These are phyloP conservation scores for Drosophila rubida DNA, from an alignment of 2,888 invertebrate genomes.

Conservation along the genomic window DNA sequence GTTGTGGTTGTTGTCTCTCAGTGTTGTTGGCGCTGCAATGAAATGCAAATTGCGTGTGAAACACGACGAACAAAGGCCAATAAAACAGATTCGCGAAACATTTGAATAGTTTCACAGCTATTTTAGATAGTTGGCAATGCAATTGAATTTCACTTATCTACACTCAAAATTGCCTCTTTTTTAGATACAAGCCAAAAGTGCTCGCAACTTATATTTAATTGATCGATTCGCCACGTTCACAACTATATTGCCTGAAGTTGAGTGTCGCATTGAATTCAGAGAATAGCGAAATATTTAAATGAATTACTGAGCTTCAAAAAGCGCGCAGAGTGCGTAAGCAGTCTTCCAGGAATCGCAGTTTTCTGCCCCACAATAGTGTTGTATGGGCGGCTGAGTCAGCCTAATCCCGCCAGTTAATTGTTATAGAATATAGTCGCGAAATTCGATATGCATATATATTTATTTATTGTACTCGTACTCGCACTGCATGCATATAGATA, in stretches of 20 bases:
- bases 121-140: not conserved
- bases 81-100: slow-evolving; percentile 4
- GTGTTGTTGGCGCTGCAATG: slow-evolving; percentile 33
- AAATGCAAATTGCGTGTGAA: slow-evolving; percentile 19
- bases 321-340: not conserved
- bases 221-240: too few species aligned
- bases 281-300: not conserved
- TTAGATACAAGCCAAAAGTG: too few species aligned
- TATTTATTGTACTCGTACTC: slow-evolving; percentile 4
- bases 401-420: not conserved
- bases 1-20: too few species aligned
- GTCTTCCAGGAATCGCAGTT: not conserved
- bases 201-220: too few species aligned
- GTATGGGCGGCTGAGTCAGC: not conserved
- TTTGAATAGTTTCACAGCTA: not conserved
- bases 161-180: too few species aligned
- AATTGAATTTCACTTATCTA: too few species aligned
- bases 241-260: not conserved
- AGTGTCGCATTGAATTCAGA: not conserved
- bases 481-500: not conserved
- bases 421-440: not conserved
- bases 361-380: not conserved
- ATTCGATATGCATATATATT: slow-evolving; percentile 9
- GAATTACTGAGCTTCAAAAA: not conserved
- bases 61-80: slow-evolving; percentile 14